These are phyloP conservation scores for Ceriagrion tenellum DNA, from an alignment of 2,888 invertebrate species.

Conservation along the genomic window DNA sequence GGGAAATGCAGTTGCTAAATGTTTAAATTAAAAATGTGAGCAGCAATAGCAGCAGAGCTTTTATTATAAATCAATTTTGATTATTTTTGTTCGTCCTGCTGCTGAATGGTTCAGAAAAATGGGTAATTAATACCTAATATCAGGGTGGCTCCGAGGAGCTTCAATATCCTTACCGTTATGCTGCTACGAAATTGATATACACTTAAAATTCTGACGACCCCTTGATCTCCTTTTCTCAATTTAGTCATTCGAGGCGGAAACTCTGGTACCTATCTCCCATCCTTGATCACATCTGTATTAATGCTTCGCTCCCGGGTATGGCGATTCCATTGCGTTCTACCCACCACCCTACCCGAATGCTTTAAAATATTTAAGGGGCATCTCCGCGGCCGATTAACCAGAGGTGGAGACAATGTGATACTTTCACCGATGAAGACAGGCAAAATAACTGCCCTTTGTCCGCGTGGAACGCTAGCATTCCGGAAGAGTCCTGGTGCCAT, in stretches of 20 bases:
- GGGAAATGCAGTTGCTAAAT: too few relatives aligned
- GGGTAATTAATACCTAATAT: background rate
- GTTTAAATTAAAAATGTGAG: too few relatives aligned
- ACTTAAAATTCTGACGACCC: background rate
- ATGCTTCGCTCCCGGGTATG: background rate
- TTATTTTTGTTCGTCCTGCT: too few relatives aligned
- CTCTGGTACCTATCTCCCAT: background rate
- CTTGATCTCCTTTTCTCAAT: background rate
- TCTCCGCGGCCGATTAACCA: slow-evolving; percentile 26
- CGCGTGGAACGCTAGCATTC: background rate
- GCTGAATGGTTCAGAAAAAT: background rate
- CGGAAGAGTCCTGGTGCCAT: background rate
- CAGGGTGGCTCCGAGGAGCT: background rate
- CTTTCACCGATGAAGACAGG: background rate
- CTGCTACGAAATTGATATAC: background rate
- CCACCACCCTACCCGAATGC: background rate
- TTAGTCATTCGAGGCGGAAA: background rate
- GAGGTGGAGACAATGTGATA: background rate
- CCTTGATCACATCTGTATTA: slow-evolving; percentile 8
- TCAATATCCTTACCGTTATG: background rate
- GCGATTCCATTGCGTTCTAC: background rate
- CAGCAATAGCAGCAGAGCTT: too few relatives aligned
- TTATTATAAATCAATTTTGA: too few relatives aligned
- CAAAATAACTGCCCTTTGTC: slow-evolving; percentile 30
- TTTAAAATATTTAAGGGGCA: background rate